Evolutionary conservation across 2,797 vertebrate genomes (phyloP).

Genomic region (Triplophysa bombifrons): DNA sequence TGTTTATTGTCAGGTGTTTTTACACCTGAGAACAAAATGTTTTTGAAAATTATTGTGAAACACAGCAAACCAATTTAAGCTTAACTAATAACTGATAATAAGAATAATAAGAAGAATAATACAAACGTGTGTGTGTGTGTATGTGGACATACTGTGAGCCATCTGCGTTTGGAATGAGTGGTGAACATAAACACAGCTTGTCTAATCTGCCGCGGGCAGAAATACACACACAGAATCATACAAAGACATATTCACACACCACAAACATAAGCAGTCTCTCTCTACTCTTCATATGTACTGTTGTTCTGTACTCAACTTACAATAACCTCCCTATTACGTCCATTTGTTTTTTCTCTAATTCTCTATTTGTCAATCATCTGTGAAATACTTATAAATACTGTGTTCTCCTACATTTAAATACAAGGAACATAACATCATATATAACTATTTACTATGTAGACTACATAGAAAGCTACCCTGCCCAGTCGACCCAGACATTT

Average conservation of each 20-base stretch:
- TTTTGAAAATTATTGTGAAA: not conserved
- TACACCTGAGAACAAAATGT: not conserved
- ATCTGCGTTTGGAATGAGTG: slow-evolving; percentile 34
- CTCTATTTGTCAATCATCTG: not conserved
- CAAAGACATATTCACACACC: not conserved
- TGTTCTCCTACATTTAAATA: too few species aligned
- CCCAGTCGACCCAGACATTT: too few species aligned
- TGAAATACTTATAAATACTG: not conserved
- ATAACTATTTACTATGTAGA: too few species aligned
- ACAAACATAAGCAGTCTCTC: slow-evolving; percentile 1
- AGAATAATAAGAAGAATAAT: too few species aligned
- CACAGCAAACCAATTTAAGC: not conserved
- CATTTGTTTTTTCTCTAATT: not conserved
- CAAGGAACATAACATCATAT: too few species aligned
- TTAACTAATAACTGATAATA: too few species aligned
- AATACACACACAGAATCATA: not conserved
- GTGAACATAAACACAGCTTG: slow-evolving; percentile 43
- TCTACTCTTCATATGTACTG: slow-evolving; percentile 7
- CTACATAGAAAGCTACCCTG: too few species aligned
- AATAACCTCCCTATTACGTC: slow-evolving; percentile 12
- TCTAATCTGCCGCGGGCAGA: slow-evolving; percentile 16
- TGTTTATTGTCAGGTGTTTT: not conserved
- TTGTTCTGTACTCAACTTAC: not conserved
- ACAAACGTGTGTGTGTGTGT: slow-evolving; percentile 3
- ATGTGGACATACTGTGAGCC: slow-evolving; percentile 40